Conservation (phyloP, 2,888 invertebrate species). For the Poecilus cupreus region DNA sequence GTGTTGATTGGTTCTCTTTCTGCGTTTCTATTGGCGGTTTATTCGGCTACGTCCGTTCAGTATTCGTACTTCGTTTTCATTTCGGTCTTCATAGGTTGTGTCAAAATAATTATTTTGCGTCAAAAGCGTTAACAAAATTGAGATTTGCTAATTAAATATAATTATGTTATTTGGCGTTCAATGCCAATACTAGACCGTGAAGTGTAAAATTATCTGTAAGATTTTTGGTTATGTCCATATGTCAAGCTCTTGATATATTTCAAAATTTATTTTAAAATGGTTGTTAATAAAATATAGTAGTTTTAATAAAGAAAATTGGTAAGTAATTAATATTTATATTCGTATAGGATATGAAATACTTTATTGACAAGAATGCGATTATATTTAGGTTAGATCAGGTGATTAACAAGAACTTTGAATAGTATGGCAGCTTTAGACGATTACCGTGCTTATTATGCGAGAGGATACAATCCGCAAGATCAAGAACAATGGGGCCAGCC, state of each 20-base stretch:
- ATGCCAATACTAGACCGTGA: not conserved
- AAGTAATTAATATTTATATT: not conserved
- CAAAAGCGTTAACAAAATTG: not conserved
- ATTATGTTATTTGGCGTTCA: not conserved
- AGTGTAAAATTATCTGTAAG: not conserved
- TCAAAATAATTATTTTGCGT: slow-evolving; percentile 18
- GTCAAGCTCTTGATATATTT: not conserved
- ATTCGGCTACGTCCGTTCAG: slow-evolving; percentile 53
- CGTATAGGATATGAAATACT: not conserved
- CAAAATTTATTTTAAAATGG: not conserved
- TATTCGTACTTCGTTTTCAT: slow-evolving; percentile 15
- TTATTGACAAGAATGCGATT: not conserved
- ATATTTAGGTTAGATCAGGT: slow-evolving; percentile 54
- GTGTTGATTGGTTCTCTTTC: slow-evolving; percentile 53
- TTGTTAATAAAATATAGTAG: not conserved
- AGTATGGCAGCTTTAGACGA: slow-evolving; percentile 64
- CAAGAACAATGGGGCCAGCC: slow-evolving; percentile 57
- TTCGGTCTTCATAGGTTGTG: not conserved
- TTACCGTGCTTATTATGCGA: slow-evolving; percentile 60
- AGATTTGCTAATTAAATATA: not conserved
- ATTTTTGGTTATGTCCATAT: slow-evolving; percentile 24
- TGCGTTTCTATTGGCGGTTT: slow-evolving; percentile 47
- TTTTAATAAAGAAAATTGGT: not conserved
- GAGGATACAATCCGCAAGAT: slow-evolving; percentile 55
- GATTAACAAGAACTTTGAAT: slow-evolving; percentile 16